Evolutionary conservation across 2,888 invertebrate genomes (phyloP), one percentile per base, ranked within the genome.

Genomic region (Conomelus anceps): DNA sequence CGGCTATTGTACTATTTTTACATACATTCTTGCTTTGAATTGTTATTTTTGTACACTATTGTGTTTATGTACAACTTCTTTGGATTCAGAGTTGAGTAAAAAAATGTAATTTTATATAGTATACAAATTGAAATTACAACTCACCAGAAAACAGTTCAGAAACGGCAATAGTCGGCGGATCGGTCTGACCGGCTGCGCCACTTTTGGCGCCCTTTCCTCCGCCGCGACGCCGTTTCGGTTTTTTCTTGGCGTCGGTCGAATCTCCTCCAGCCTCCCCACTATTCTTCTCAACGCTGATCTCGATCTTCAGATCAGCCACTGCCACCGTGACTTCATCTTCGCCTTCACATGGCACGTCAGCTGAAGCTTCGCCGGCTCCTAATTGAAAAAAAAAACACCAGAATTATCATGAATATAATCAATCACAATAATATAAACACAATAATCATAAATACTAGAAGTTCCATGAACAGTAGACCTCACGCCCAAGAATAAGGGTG

Each of bases 141-240:
- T 96, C 97, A 94, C 98, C 96, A 1, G 98, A 96, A 93, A 96
- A 99, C 22, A 99, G 94, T 89, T 98, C 97, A 1, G 95, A 94
- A 91, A 99, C 96, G 0, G 99, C 96, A 92, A 98, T 95, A n/a
- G 97, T 95, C 13, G 99, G 98, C 22, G 98, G 97, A 93, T 96
- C 95, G 0, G 97, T 97, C 93, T 98, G 97, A 90, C 94, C 94
- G 93, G 92, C 94, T 94, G 90, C 94, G 63, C 93, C 93, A 84
- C 89, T 89, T 90, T 41, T 89, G 89, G 22, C 91, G 88, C 86
- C 90, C 90, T 84, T 89, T 87, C 85, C 89, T 88, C 41, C 91
- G 29, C 89, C 91, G 22, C 89, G 94, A 91, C 95, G 95, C 90
- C 94, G 94, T 93, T 92, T 95, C 94, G 90, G 91, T 93, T 96